phyloP scores from a whole-genome alignment of 1,140 invertebrate genomes.

The Archegozetes longisetosus region DNA sequence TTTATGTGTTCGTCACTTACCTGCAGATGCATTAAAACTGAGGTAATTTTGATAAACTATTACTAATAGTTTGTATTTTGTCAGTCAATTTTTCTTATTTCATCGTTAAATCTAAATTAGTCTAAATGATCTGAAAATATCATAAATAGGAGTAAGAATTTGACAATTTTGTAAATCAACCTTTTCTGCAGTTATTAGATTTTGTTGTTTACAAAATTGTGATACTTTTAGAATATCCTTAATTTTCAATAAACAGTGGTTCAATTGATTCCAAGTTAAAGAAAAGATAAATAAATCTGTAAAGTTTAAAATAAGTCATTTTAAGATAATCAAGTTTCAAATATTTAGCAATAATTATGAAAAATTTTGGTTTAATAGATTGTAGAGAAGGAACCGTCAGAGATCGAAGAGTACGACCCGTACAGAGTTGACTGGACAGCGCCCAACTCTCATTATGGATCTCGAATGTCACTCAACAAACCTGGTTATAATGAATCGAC shows the following conservation, averaged over 20 bases:
- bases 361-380: not conserved
- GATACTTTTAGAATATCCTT: no score
- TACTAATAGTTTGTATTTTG: not conserved
- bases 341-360: no score
- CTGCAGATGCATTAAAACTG: conserved; percentile 75
- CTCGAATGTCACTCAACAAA: not conserved
- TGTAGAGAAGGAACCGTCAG: conserved; percentile 73
- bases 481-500: not conserved
- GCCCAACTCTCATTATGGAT: conserved; percentile 59
- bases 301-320: no score
- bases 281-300: no score
- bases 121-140: no score
- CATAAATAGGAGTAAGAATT: no score
- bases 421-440: conserved; percentile 51
- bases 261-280: no score
- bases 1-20: conserved; percentile 89
- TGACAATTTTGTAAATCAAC: no score
- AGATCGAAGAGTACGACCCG: conserved; percentile 86
- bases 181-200: no score
- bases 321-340: no score
- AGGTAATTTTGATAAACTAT: conserved; percentile 35
- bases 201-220: no score
- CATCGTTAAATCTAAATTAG: not conserved
- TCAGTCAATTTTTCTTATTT: not conserved
- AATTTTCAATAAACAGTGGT: no score